Base-by-base conservation (phyloP, 2,888 invertebrate genomes). In the Caenorhabditis imperialis region DNA sequence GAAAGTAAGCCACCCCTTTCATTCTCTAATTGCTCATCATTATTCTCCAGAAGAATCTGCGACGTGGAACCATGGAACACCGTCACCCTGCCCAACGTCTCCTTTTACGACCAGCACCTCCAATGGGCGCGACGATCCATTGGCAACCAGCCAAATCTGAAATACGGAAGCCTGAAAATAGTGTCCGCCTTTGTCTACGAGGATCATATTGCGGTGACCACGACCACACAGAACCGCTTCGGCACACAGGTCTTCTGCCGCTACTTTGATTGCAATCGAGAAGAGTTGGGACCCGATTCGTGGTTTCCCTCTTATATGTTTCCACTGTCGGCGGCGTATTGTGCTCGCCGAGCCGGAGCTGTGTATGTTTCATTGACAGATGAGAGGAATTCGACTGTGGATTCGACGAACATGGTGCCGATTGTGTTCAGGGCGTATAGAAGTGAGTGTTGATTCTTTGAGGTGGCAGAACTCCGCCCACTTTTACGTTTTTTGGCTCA, bases 331-430 rank as follows among this genome's bases (percentile, higher is more conserved):
- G 48, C 48, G 1, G 48, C 18, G 16, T 25, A 30, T 16, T 48
- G 48, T 48, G 48, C 48, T 30, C 25, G 48, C 12, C n/a, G 48
- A 48, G 48, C 48, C 25, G 48, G 48, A 3, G 48, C 48, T n/a
- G 48, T 48, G 2, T 48, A 16, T 33, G 30, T 48, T 3, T 14
- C 30, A 4, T 18, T 48, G 14, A 30, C 30, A 1, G 48, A 48
- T 16, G 8, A 3, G 33, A 18, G 30, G 48, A 10, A 14, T 10
- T 14, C 27, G 18, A 3, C 6, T 3, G 30, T 30, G 7, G 33
- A 48, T 12, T 8, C 16, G 2, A 12, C 16, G 30, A 30, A 33
- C 18, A 12, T 25, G 12, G 48, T 48, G 7, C 48, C 48, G 6
- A 30, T 48, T 20, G 48, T 48, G 16, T 48, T 48, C 30, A 30